Conservation (phyloP, 1,140 invertebrate species). For the Chlorops oryzae region DNA sequence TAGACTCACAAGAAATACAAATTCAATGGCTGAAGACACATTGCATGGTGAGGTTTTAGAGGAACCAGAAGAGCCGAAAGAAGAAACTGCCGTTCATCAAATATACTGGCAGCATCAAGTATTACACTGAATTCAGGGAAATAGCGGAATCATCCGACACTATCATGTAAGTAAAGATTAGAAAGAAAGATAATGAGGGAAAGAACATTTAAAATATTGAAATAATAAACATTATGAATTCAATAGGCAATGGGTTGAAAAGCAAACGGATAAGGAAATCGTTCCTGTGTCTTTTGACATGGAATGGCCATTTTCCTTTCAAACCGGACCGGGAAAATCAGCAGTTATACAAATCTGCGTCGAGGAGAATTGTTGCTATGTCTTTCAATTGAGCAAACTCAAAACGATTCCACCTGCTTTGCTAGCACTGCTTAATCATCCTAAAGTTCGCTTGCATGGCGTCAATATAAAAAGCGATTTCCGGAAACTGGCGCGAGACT, state of each 20-base stretch:
- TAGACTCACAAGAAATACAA: constrained; percentile 30
- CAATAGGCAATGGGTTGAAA: constrained; percentile 50
- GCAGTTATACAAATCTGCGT: constrained; percentile 57
- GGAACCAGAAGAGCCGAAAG: constrained; percentile 22
- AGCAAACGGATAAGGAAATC: constrained; percentile 31
- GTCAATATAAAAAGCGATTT: constrained; percentile 62
- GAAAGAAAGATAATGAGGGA: neutral
- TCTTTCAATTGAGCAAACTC: constrained; percentile 54
- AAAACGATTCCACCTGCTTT: constrained; percentile 55
- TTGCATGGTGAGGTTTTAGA: constrained; percentile 17
- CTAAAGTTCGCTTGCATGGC: constrained; percentile 56
- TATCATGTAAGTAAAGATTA: constrained; percentile 50
- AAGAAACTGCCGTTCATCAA: constrained; percentile 44
- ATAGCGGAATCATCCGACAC: constrained; percentile 52
- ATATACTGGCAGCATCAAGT: constrained; percentile 52
- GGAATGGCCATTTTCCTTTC: constrained; percentile 59
- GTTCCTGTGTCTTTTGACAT: constrained; percentile 57
- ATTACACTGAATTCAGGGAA: constrained; percentile 49
- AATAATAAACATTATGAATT: neutral
- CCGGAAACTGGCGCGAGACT: constrained; percentile 58
- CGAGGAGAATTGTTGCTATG: constrained; percentile 51
- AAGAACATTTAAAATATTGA: neutral
- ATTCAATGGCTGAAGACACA: constrained; percentile 33
- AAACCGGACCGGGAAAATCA: constrained; percentile 56
- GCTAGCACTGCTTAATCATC: constrained; percentile 52